phyloP scores from a whole-genome alignment of 2,888 invertebrate genomes.

The Agonopterix arenella region DNA sequence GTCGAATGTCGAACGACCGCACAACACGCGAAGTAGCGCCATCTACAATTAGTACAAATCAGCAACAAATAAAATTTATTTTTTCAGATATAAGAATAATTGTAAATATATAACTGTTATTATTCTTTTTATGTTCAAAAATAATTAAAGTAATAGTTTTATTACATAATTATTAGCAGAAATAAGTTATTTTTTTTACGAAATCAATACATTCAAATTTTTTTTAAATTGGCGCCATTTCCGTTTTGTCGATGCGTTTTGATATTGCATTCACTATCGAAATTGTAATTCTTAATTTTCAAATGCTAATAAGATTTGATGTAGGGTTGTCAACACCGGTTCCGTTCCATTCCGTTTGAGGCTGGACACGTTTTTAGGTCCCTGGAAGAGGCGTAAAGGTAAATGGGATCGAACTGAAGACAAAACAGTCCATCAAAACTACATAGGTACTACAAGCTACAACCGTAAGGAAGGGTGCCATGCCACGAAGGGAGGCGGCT shows the following conservation, averaged over 20 bases:
- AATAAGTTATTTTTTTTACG: neutral
- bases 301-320: too few relatives aligned
- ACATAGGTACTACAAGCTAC: too few relatives aligned
- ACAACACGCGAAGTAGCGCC: constrained; percentile 77
- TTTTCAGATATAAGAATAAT: neutral
- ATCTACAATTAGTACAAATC: constrained; percentile 53
- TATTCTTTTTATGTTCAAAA: neutral
- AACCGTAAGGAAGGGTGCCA: too few relatives aligned
- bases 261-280: neutral
- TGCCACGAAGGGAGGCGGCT: too few relatives aligned
- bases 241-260: constrained; percentile 13
- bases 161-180: neutral
- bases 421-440: too few relatives aligned
- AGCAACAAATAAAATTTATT: constrained; percentile 25
- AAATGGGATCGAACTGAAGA: too few relatives aligned
- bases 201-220: constrained; percentile 11
- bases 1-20: constrained; percentile 69
- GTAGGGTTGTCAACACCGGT: too few relatives aligned
- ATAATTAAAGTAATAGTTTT: neutral
- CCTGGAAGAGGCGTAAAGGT: neutral
- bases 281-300: too few relatives aligned
- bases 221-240: constrained; percentile 15
- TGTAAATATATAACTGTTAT: neutral
- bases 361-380: too few relatives aligned
- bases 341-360: too few relatives aligned